Conservation (phyloP, 2,797 vertebrate species). For the Rhynchonycteris naso region DNA sequence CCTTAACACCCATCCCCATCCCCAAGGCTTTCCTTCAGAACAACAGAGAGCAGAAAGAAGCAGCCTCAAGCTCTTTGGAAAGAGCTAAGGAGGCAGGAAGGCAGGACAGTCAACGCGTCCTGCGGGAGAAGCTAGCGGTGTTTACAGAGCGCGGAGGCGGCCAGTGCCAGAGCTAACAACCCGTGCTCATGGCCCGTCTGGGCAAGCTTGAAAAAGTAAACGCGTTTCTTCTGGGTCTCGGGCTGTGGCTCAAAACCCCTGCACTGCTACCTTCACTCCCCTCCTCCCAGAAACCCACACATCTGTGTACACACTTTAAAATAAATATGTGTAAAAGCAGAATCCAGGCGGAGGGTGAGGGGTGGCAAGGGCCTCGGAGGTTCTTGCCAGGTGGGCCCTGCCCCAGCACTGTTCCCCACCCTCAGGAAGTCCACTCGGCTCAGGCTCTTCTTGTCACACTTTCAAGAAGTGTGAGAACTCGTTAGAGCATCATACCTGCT, state of each 20-base stretch:
- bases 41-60: conserved; percentile 46
- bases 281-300: conserved; percentile 66
- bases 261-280: conserved; percentile 43
- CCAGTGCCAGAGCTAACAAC: conserved; percentile 64
- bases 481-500: not conserved
- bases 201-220: conserved; percentile 70
- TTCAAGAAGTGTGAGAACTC: not conserved
- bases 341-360: not conserved
- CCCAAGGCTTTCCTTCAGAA: not conserved
- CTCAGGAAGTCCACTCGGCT: not conserved
- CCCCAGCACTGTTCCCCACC: not conserved
- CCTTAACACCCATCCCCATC: not conserved
- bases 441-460: not conserved
- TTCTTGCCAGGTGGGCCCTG: not conserved
- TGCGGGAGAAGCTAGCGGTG: conserved; percentile 49
- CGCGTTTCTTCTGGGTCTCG: conserved; percentile 54
- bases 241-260: conserved; percentile 60
- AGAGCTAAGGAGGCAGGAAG: conserved; percentile 66
- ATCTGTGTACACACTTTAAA: conserved; percentile 75
- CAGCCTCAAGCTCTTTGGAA: not conserved
- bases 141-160: conserved; percentile 62
- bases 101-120: conserved; percentile 64
- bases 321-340: conserved; percentile 63
- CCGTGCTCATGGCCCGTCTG: conserved; percentile 59
- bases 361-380: not conserved